Evolutionary conservation across 2,113 vertebrate species (phyloP).

Genomic region (Sardina pilchardus): DNA sequence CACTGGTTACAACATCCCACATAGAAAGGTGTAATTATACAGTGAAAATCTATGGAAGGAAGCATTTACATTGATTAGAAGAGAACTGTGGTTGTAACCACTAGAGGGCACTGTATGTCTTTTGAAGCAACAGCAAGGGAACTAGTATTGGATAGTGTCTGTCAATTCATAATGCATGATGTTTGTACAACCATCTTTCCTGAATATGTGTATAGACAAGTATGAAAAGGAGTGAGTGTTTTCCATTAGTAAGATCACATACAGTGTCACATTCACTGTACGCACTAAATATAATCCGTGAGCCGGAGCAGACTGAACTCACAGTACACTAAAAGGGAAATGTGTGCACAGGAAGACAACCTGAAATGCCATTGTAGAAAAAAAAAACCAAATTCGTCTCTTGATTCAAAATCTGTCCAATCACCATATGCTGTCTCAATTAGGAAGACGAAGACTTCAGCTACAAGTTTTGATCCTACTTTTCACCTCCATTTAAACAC

Average conservation of each 20-base stretch:
- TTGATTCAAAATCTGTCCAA: background rate
- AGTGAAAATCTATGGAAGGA: too few species aligned
- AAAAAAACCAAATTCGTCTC: background rate
- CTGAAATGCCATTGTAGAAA: background rate
- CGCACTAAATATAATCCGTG: too few species aligned
- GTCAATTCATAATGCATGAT: background rate
- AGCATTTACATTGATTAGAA: background rate
- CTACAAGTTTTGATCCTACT: background rate
- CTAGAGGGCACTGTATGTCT: slow-evolving; percentile 51
- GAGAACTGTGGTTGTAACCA: slow-evolving; percentile 32
- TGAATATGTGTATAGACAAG: background rate
- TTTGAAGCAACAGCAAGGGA: background rate
- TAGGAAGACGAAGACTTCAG: background rate
- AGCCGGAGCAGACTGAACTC: background rate
- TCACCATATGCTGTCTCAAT: too few species aligned
- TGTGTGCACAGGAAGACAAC: background rate
- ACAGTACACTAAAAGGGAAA: background rate
- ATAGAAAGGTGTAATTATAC: background rate
- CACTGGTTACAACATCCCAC: background rate
- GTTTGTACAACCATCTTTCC: background rate
- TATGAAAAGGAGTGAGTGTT: background rate
- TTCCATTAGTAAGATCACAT: background rate
- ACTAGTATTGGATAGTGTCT: background rate
- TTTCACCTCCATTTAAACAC: background rate
- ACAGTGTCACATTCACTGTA: background rate